Base-by-base conservation (phyloP, 2,113 vertebrate species). In the Thunnus thynnus region DNA sequence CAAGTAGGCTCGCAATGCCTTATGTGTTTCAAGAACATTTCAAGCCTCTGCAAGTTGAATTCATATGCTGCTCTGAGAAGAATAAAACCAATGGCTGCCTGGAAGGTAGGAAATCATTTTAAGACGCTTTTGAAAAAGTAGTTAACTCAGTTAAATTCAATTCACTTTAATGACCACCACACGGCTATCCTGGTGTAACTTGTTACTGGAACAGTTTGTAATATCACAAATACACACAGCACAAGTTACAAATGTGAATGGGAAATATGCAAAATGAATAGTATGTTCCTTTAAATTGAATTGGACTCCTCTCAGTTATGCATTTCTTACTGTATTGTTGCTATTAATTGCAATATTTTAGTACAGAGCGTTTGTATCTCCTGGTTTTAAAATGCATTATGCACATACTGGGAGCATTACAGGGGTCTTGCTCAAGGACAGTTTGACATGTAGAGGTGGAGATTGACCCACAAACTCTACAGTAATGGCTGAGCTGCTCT, bases 71-170 rank as follows among this genome's bases (percentile, higher is more conserved):
- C 62, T 75, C 13, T 30, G 46, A 56, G 82, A 57, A 20, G 22
- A 76, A 72, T 36, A 12, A 72, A 83, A 76, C 10, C 51, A 2
- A 11, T 3, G 0, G 6, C 36, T 62, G 50, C 41, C 57, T 61
- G 56, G 17, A 66, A 54, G 72, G 51, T 17, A 58, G 30, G 22
- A 61, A 74, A 82, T 82, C 54, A 64, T 46, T 74, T 71, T 77
- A 12, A 51, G 70, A 62, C 54, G 63, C 63, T 85, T 67, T n/a
- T 50, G 61, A 76, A 74, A 87, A 67, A 73, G 46, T 27, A 10
- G 20, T 62, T 27, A 56, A 50, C 70, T 68, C 46, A 41, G 7
- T 9, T 41, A 9, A 55, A 3, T 72, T 74, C 18, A 6, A 14
- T 82, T 47, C 4, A 66, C 50, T 76, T 79, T 41, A 54, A 64